Conservation (phyloP, 2,888 invertebrate genomes). For the Melanotus villosus region DNA sequence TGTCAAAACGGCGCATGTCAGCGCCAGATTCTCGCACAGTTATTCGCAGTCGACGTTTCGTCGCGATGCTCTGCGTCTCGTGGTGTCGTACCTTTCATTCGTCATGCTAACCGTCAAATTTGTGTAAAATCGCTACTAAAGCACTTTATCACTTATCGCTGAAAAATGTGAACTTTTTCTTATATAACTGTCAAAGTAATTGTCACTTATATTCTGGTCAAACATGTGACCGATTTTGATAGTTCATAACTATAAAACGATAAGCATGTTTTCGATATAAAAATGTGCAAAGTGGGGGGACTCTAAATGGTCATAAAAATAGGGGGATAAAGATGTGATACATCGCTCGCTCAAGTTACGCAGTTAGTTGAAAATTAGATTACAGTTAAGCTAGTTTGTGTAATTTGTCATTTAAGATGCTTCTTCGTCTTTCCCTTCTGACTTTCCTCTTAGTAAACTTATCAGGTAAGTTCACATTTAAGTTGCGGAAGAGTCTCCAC, state of each 20-base stretch:
- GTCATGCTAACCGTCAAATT: constrained; percentile 32
- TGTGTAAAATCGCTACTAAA: neutral
- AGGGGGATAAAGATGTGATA: constrained; percentile 25
- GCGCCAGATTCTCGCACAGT: constrained; percentile 49
- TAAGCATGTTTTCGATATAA: neutral
- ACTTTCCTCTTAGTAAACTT: constrained; percentile 42
- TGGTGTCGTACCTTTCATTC: constrained; percentile 29
- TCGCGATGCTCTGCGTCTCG: constrained; percentile 52
- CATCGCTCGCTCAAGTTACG: constrained; percentile 12
- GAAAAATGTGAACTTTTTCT: constrained; percentile 1
- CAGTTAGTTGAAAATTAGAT: constrained; percentile 31
- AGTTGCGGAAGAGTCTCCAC: neutral
- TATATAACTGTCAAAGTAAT: no score
- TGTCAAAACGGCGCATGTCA: constrained; percentile 51
- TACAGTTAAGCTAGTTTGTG: constrained; percentile 29
- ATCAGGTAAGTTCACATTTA: constrained; percentile 39
- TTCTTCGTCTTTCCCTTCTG: constrained; percentile 44
- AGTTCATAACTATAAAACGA: neutral
- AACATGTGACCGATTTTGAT: neutral
- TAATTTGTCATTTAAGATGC: constrained; percentile 40
- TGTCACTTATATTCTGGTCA: neutral
- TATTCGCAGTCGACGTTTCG: constrained; percentile 49
- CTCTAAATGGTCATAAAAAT: neutral
- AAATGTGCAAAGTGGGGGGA: neutral
- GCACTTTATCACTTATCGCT: neutral